Evolutionary conservation across 2,888 invertebrate genomes (phyloP), one percentile per base, ranked within the genome.

Genomic region (Chymomyza caudatula): DNA sequence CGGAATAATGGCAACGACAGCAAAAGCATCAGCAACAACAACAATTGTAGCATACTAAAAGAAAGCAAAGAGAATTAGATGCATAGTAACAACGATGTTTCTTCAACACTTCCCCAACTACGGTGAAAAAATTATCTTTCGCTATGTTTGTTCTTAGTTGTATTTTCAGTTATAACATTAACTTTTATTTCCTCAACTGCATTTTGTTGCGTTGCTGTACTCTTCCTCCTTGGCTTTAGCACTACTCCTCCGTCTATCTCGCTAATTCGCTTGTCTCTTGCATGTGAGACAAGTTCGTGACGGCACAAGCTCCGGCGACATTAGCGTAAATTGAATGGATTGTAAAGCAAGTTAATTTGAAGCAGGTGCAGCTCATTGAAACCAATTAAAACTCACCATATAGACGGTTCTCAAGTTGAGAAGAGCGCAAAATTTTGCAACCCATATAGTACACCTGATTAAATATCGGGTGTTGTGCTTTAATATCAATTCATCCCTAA

Each of bases 181-280:
- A 85, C 74, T 80, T 84, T 84, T 86, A 80, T 78, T 82, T 85
- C 65, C 73, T 65, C 73, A 73, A 71, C 74, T 74, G 76, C 74
- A 77, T 69, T 81, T 76, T 62, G 44, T 53, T 11, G 20, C 43
- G 60, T 17, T 15, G 42, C 17, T 6, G 2, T 11, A 1, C 5
- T 42, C 0, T 11, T 0, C 1, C 13, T 11, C n/a, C 43, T 37
- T n/a, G n/a, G n/a, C 6, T 17, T 52, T 52, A 19, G 4, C 56
- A n/a, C 53, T 15, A 2, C n/a, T 63, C 29, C 29, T 15, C 23
- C 56, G 51, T 56, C 57, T 60, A 54, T 61, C 6, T 63, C 15
- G 58, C 65, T 61, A 60, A 62, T 63, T 63, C 55, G 51, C 29
- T 62, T 56, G 15, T 60, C 56, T 56, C 22, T 43, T 29, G 29